Evolutionary conservation across 2,113 vertebrate genomes (phyloP), one percentile per base, ranked within the genome.

Genomic region (Accipiter virgatus): DNA sequence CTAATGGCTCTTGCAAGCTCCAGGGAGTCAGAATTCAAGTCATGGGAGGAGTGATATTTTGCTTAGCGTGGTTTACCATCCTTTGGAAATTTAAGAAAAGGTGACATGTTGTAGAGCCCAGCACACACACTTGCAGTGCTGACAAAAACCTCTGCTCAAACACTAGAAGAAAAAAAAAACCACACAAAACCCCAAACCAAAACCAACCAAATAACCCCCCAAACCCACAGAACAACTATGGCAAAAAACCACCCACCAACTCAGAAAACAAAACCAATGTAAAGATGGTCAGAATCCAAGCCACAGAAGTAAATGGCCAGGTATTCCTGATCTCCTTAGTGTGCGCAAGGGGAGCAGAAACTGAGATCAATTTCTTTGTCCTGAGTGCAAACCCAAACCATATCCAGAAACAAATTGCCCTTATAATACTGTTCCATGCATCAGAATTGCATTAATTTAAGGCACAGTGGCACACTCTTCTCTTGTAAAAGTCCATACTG

Each of bases 1-100:
- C n/a, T 86, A 93, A 90, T 66, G 85, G 63, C 34, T 90, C 12
- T 70, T 90, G 71, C n/a, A 78, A 91, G 93, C 86, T 90, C 45
- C 79, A 73, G 58, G 77, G 68, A 95, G 59, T 52, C 45, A 86
- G 62, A 95, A 96, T 75, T 92, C 47, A 90, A 91, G 52, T 53
- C 9, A 34, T 6, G 16, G 59, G 38, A 91, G 42, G 22, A 77
- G 6, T 21, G 71, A 15, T 29, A 53, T 0, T 0, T 32, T 88
- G 16, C 70, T 78, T 70, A 50, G 26, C 31, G 43, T 50, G 22
- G 56, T 79, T 92, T 75, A 81, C 66, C 56, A 74, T 31, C 29
- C 19, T 82, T 62, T 4, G 20, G 66, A 91, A 86, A 55, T 63
- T 63, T 67, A 52, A 86, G 61, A 61, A 67, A 84, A 89, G 5